A percentile compares a stretch with the other conserved stretches of the same genome.
Conservation (phyloP, 1,140 invertebrate genomes). For the Triops cancriformis region DNA sequence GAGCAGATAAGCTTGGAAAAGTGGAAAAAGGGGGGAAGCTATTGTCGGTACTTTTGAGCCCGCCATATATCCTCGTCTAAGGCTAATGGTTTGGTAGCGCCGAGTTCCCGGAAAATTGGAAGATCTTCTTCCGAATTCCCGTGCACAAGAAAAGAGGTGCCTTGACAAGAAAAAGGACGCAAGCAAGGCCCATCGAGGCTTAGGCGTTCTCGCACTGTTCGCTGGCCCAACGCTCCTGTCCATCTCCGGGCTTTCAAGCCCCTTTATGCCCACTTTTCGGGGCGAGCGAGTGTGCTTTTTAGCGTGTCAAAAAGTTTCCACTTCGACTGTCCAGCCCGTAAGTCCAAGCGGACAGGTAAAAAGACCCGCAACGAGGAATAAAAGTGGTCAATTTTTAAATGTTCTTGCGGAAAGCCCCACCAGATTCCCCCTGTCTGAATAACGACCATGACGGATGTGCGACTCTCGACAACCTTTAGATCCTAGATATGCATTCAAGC, state of each 20-base stretch:
- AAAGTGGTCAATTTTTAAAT: background rate
- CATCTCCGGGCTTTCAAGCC: background rate
- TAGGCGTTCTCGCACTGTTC: background rate
- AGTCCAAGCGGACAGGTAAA: background rate
- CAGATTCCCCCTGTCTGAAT: background rate
- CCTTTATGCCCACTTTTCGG: background rate
- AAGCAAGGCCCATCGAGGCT: background rate
- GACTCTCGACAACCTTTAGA: background rate
- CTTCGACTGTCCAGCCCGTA: background rate
- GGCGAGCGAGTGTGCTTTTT: background rate
- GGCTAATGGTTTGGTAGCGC: background rate
- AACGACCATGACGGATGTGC: background rate
- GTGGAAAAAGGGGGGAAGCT: background rate
- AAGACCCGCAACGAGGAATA: background rate
- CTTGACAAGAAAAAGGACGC: background rate
- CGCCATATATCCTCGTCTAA: background rate
- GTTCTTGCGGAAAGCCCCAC: background rate
- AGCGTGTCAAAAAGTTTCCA: background rate
- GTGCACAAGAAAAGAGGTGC: background rate
- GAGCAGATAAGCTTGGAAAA: background rate
- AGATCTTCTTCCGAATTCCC: background rate
- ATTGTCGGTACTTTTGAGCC: constrained; percentile 8
- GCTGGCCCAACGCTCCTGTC: background rate
- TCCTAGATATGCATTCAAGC: background rate
- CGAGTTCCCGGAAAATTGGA: background rate